Base-by-base conservation (phyloP, 2,888 invertebrate genomes). In the Lasioglossum figueresi region DNA sequence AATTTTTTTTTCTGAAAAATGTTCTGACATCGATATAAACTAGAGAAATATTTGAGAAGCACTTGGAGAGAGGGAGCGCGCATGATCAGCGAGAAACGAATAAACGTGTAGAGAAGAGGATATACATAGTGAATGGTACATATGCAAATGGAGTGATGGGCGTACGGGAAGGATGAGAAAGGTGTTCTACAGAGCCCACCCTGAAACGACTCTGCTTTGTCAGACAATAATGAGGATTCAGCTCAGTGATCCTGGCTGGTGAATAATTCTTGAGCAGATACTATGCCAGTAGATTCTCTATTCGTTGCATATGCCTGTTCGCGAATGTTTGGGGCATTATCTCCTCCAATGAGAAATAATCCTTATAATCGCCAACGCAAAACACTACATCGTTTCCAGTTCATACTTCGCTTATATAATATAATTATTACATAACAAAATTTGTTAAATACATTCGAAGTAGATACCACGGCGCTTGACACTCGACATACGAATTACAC, bases 261-360 rank as follows among this genome's bases (percentile, higher is more conserved):
- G 59, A 66, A 66, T 66, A 34, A 34, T 66, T 66, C 66, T 66
- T 66, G 66, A 66, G 8, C 34, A 34, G 66, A 66, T 66, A 34
- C 31, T 34, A 19, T 19, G 34, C 0, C 34, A 34, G 34, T 34
- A 31, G 34, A 34, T 66, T 19, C 19, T 34, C 66, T 19, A 14
- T 2, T 66, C 31, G 16, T 63, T 63, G 34, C 66, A 34, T 4
- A 6, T 19, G 63, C 19, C 34, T 63, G 31, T 31, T 34, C 31
- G 8, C 14, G 63, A 31, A 3, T 6, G 63, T 31, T 66, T 34
- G 16, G 16, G 6, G 16, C 63, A n/a, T n/a, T n/a, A n/a, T n/a
- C n/a, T n/a, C n/a, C n/a, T 14, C 27, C 14, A 59, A 52, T 2
- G 23, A 31, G 27, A 16, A 14, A 59, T 59, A 27, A 27, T 59